Conservation (phyloP, 2,888 invertebrate species). For the Yponomeuta cagnagella region DNA sequence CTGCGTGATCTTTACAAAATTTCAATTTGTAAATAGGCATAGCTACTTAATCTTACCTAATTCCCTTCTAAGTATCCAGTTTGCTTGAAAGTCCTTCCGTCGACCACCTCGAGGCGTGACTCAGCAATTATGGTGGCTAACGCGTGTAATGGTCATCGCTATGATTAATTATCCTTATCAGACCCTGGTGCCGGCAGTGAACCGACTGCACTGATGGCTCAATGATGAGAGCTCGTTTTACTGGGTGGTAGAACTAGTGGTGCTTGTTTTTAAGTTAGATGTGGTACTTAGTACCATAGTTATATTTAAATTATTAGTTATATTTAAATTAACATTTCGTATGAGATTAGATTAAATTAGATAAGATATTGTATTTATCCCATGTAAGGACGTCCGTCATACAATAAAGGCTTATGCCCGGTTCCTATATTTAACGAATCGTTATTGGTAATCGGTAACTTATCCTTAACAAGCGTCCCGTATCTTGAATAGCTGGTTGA, state of each 20-base stretch:
- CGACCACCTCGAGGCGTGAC: background rate
- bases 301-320: too few relatives aligned
- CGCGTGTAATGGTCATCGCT: constrained; percentile 57
- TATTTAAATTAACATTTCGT: too few relatives aligned
- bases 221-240: constrained; percentile 53
- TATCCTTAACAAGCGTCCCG: too few relatives aligned
- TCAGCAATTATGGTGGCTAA: background rate
- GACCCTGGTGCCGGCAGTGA: constrained; percentile 35
- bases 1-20: too few relatives aligned
- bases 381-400: too few relatives aligned
- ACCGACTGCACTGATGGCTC: constrained; percentile 47
- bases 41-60: background rate
- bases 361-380: too few relatives aligned
- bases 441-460: too few relatives aligned
- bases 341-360: too few relatives aligned
- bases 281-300: too few relatives aligned
- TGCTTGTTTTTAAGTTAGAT: constrained; percentile 23
- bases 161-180: constrained; percentile 71
- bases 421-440: too few relatives aligned
- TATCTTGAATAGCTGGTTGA: too few relatives aligned
- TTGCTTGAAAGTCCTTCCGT: background rate
- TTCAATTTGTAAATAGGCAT: background rate
- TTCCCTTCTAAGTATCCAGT: background rate
- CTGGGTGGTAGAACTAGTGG: constrained; percentile 23
- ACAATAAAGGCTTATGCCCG: too few relatives aligned